Evolutionary conservation across 2,113 vertebrate genomes (phyloP).

Genomic region (Dunckerocampus dactyliophorus): DNA sequence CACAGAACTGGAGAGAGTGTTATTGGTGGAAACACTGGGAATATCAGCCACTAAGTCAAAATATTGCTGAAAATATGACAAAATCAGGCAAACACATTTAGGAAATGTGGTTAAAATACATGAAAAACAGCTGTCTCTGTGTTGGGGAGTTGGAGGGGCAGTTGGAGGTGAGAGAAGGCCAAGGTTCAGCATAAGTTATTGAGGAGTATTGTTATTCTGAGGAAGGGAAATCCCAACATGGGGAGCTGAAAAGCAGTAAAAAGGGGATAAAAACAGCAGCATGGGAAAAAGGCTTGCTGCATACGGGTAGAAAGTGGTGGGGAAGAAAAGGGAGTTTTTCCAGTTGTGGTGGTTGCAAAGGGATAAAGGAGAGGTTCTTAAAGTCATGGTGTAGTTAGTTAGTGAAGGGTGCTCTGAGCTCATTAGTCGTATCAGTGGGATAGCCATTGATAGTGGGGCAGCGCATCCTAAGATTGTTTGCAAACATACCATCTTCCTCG

Average conservation of each 20-base stretch:
- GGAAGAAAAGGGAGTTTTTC: constrained; percentile 28
- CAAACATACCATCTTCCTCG: constrained; percentile 97
- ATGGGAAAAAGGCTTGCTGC: constrained; percentile 28
- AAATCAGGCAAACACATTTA: constrained; percentile 3
- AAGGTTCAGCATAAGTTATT: constrained; percentile 31
- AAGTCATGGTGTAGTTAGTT: constrained; percentile 21
- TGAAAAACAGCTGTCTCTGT: constrained; percentile 10
- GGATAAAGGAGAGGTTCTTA: constrained; percentile 19
- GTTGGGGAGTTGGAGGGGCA: constrained; percentile 7
- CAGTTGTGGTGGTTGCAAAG: constrained; percentile 23
- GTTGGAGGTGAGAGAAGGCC: constrained; percentile 16
- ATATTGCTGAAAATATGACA: constrained; percentile 8
- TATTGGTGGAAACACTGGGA: background rate
- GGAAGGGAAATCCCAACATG: constrained; percentile 21
- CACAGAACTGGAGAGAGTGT: background rate
- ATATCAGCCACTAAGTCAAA: constrained; percentile 1
- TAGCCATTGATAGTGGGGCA: constrained; percentile 42
- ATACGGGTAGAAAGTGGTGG: constrained; percentile 26
- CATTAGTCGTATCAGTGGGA: constrained; percentile 17
- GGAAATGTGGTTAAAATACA: background rate
- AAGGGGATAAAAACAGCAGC: constrained; percentile 14
- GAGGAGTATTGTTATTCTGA: constrained; percentile 7
- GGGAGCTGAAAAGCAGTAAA: constrained; percentile 16
- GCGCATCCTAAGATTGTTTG: constrained; percentile 45
- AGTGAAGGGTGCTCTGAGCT: constrained; percentile 29